Evolutionary conservation across 2,888 invertebrate genomes (phyloP).

Genomic region (Protodeltote pygarga): DNA sequence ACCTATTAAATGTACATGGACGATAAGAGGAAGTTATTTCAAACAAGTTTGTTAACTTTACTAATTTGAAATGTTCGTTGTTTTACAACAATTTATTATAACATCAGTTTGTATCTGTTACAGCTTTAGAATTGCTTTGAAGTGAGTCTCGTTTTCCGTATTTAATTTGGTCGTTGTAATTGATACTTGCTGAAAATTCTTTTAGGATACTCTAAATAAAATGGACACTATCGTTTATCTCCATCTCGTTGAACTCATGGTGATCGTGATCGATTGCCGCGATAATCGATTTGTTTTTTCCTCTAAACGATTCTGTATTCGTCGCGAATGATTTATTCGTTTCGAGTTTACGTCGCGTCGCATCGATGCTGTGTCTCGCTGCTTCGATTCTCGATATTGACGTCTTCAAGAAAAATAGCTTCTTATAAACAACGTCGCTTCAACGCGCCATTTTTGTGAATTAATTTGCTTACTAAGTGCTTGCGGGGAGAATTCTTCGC

Average conservation of each 20-base stretch:
- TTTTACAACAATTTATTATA: not conserved
- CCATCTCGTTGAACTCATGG: conserved; percentile 53
- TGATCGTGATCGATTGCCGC: conserved; percentile 70
- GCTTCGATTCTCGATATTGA: conserved; percentile 60
- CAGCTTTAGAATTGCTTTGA: not conserved
- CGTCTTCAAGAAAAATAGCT: conserved; percentile 67
- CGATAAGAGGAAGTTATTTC: conserved; percentile 21
- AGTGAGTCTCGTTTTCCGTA: too few species aligned
- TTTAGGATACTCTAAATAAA: conserved; percentile 35
- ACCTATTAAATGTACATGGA: conserved; percentile 45
- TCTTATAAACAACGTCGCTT: conserved; percentile 65
- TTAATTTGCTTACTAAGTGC: conserved; percentile 79
- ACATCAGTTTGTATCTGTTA: not conserved
- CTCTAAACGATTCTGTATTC: conserved; percentile 62
- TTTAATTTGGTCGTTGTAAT: not conserved
- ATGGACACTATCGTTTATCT: conserved; percentile 46
- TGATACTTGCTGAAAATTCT: not conserved
- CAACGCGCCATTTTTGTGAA: conserved; percentile 64
- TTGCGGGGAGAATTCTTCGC: conserved; percentile 62
- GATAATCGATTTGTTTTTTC: conserved; percentile 68
- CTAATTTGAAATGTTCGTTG: conserved; percentile 4
- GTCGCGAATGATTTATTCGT: conserved; percentile 74
- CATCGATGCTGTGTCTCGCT: conserved; percentile 66
- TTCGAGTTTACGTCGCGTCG: conserved; percentile 64
- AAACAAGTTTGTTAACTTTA: conserved; percentile 10